These are phyloP conservation scores for Hetaerina titia DNA, from an alignment of 2,888 invertebrate species.

Conservation along the genomic window DNA sequence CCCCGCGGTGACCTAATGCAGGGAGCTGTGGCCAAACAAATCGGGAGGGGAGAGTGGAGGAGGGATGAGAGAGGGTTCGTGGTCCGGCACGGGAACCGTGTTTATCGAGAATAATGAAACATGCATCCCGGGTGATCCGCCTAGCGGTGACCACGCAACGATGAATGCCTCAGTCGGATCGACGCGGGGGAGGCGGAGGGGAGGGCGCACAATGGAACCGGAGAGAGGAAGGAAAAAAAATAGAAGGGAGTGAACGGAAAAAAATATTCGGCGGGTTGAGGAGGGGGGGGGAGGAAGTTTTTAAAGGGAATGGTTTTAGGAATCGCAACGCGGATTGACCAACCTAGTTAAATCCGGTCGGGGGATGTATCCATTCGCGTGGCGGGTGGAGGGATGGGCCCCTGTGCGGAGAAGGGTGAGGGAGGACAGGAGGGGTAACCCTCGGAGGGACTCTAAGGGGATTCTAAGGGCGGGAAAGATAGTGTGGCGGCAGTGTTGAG, in stretches of 20 bases:
- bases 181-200: too few relatives aligned
- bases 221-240: neutral
- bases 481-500: slow-evolving; percentile 68
- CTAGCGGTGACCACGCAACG: too few relatives aligned
- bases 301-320: neutral
- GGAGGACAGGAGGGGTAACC: neutral
- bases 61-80: neutral
- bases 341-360: neutral
- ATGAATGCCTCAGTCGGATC: too few relatives aligned
- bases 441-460: too few relatives aligned
- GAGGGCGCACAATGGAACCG: too few relatives aligned
- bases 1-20: neutral
- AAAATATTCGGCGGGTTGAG: too few relatives aligned
- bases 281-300: neutral
- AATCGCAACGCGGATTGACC: neutral
- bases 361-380: neutral
- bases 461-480: slow-evolving; percentile 65
- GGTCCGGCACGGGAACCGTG: neutral
- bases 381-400: neutral
- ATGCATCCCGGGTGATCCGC: too few relatives aligned
- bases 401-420: neutral
- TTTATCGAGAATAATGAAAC: too few relatives aligned
- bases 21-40: neutral
- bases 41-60: neutral
- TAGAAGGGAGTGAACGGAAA: neutral